Conservation (phyloP, 2,888 invertebrate genomes). For the Euproctis similis region DNA sequence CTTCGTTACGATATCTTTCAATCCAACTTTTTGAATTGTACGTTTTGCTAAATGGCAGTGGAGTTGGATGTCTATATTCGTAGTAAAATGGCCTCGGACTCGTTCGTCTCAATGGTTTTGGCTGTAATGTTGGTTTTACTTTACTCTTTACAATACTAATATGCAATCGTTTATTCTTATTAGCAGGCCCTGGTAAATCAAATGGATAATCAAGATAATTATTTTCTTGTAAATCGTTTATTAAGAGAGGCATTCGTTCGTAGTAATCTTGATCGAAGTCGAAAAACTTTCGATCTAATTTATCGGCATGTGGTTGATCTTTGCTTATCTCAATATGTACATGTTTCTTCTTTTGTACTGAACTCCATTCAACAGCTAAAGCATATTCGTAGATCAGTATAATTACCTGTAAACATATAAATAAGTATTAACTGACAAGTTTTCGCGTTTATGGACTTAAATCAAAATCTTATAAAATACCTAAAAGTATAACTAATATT, state of each 20-base stretch:
- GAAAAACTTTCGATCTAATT: constrained; percentile 55
- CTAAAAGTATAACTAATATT: no score
- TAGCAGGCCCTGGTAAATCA: constrained; percentile 30
- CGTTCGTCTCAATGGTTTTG: constrained; percentile 43
- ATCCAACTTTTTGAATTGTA: constrained; percentile 58
- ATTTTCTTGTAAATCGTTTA: constrained; percentile 65
- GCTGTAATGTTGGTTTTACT: constrained; percentile 23
- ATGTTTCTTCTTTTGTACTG: constrained; percentile 52
- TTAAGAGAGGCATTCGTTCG: constrained; percentile 64
- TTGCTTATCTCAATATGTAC: constrained; percentile 23
- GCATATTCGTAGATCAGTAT: constrained; percentile 70
- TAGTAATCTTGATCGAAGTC: constrained; percentile 67
- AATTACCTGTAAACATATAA: constrained; percentile 57
- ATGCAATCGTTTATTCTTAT: constrained; percentile 21
- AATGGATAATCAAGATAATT: constrained; percentile 43
- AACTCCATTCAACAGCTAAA: constrained; percentile 63
- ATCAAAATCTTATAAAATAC: no score
- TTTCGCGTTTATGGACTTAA: no score
- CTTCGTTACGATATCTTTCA: constrained; percentile 60
- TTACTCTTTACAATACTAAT: constrained; percentile 21
- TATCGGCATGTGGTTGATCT: constrained; percentile 53
- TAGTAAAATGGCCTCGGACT: constrained; percentile 71
- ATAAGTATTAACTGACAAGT: no score
- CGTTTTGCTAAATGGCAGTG: constrained; percentile 55
- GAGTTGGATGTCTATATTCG: constrained; percentile 55